Evolutionary conservation across 2,113 vertebrate genomes (phyloP).

Genomic region (cattle (Bos taurus)): ARS-UCD2.0 NC_037328.1:96046501-96047000

Average conservation of each 20-base stretch:
- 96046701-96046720: background rate
- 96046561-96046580: background rate
- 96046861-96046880: background rate
- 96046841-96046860: rapidly evolving
- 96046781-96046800: background rate
- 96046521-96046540: background rate
- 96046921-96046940: background rate
- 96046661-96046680: background rate
- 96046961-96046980: background rate
- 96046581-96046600: background rate
- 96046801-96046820: background rate
- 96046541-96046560: background rate
- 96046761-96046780: background rate
- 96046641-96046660: background rate
- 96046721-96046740: background rate
- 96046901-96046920: background rate
- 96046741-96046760: background rate
- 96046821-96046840: background rate
- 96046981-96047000: too few species aligned
- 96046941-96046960: background rate
- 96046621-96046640: background rate
- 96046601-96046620: background rate
- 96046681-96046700: background rate
- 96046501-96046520: background rate
- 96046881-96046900: background rate